Evolutionary conservation across 1,140 invertebrate genomes (phyloP), one percentile per base, ranked within the genome.

Genomic region (Chironomus striatipennis): DNA sequence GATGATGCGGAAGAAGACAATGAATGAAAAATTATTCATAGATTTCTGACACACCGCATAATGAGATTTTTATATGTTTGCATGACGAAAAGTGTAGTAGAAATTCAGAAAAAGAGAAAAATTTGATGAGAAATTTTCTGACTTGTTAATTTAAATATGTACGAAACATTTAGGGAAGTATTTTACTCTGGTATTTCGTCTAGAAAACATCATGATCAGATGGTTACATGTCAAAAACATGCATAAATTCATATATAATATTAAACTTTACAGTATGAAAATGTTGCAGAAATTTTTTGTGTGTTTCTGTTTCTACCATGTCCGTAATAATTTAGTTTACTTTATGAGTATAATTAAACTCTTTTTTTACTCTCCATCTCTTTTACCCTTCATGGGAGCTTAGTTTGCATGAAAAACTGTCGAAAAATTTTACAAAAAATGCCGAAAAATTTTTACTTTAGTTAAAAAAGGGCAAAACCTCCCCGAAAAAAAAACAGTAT

Each of bases 21-120:
- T 57, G 47, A 57, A 57, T 57, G 47, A 57, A 57, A 57, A 57
- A 57, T 57, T 57, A 57, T 57, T 57, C 47, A 57, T 57, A 57
- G 47, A 57, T 57, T 57, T 57, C 47, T 57, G 47, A 57, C 47
- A 57, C 47, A 57, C 47, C 47, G 47, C 47, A 57, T 57, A 57
- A 57, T 57, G 47, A 57, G 47, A 57, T 57, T 57, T 57, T 57
- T n/a, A 57, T n/a, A n/a, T 57, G 12, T 12, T 57, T 57, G 12
- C 15, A 12, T 57, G 47, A 12, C 12, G 12, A n/a, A 9, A 57
- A n/a, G 47, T 57, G 47, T 15, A 57, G n/a, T n/a, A n/a, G 47
- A 57, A 57, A 47, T 47, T 47, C 15, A 12, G 43, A 47, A 12
- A n/a, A 15, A 47, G 43, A 47, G 43, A n/a, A 15, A 57, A 47